phyloP scores from a whole-genome alignment of 1,140 invertebrate species.

The Bombus haemorrhoidalis region DNA sequence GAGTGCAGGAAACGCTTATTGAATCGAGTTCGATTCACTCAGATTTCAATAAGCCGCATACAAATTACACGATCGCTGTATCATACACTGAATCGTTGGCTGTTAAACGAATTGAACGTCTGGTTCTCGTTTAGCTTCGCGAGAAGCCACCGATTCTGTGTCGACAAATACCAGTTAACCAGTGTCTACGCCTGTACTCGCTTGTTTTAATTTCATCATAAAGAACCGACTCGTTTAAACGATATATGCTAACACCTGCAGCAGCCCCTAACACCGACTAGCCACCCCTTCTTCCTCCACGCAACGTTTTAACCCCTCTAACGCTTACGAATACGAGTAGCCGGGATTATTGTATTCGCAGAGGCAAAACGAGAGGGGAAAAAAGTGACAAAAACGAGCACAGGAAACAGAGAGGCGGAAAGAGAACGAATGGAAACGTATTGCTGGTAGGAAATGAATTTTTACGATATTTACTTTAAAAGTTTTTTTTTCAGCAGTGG shows the following conservation, averaged over 20 bases:
- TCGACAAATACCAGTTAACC: slow-evolving; percentile 50
- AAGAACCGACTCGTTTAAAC: slow-evolving; percentile 65
- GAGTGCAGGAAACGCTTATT: too few species aligned
- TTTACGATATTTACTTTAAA: slow-evolving; percentile 73
- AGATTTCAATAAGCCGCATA: neutral
- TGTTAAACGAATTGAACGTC: slow-evolving; percentile 1
- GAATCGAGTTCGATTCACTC: too few species aligned
- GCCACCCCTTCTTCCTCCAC: neutral
- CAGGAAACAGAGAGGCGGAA: neutral
- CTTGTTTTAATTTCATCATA: slow-evolving; percentile 70
- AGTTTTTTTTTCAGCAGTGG: slow-evolving; percentile 60
- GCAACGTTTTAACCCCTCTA: slow-evolving; percentile 20
- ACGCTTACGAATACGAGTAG: slow-evolving; percentile 62
- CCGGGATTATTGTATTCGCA: slow-evolving; percentile 65
- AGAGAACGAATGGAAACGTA: slow-evolving; percentile 65
- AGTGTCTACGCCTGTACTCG: slow-evolving; percentile 45
- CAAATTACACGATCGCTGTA: neutral
- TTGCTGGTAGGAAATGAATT: slow-evolving; percentile 70
- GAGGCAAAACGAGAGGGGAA: neutral
- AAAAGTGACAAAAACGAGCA: slow-evolving; percentile 14
- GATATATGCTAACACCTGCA: slow-evolving; percentile 68
- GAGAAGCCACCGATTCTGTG: slow-evolving; percentile 18
- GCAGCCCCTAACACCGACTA: neutral
- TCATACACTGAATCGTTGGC: neutral
- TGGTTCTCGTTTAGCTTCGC: neutral